Evolutionary conservation across 2,113 vertebrate genomes (phyloP).

Genomic region (Atrichornis clamosus): DNA sequence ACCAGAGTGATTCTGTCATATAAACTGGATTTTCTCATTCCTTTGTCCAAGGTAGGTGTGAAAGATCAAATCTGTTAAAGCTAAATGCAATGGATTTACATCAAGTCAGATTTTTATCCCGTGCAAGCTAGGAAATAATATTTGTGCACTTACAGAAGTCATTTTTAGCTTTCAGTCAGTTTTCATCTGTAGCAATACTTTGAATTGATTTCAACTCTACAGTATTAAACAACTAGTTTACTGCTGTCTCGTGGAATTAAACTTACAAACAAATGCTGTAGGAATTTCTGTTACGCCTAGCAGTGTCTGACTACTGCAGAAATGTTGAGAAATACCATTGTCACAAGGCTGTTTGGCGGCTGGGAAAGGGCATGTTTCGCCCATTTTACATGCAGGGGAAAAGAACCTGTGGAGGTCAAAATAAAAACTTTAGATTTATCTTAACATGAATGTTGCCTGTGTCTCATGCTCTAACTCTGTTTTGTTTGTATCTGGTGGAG

Average conservation of each 20-base stretch:
- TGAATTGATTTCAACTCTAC: background rate
- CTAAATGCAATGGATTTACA: background rate
- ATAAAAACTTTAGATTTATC: background rate
- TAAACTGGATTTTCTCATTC: conserved; percentile 96
- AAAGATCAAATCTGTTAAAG: background rate
- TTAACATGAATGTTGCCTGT: background rate
- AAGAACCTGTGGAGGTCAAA: background rate
- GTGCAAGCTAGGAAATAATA: background rate
- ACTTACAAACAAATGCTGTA: background rate
- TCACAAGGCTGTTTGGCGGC: background rate
- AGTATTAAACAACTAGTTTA: background rate
- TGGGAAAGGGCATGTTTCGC: background rate
- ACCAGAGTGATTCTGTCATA: conserved; percentile 97
- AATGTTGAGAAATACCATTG: background rate
- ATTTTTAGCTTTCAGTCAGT: background rate
- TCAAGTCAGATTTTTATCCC: background rate
- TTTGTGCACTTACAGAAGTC: background rate
- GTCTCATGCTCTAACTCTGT: background rate
- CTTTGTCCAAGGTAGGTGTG: conserved; percentile 89
- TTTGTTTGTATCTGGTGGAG: background rate
- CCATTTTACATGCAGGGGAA: background rate
- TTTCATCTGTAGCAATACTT: background rate
- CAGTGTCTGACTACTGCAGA: background rate
- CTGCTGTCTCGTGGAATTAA: background rate
- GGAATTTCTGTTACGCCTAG: background rate